Evolutionary conservation across 53 echinoderm and acorn worm genomes (phyloP).

Genomic region (Luidia sarsii): DNA sequence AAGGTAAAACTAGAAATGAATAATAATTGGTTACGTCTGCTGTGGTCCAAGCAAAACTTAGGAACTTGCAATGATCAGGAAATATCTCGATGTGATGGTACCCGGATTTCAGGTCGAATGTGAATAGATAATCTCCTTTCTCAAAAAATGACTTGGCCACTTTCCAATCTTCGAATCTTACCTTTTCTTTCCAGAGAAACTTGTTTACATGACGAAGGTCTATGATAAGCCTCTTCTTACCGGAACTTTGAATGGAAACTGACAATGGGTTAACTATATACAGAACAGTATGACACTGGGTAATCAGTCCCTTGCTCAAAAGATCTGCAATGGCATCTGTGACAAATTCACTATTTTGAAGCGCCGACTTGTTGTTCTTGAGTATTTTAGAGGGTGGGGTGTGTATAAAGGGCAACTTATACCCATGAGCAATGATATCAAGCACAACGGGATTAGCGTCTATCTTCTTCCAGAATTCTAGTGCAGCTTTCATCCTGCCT

Average conservation of each 20-base stretch:
- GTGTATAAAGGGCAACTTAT: constrained; percentile 16
- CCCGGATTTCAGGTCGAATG: constrained; percentile 54
- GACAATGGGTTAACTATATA: constrained; percentile 44
- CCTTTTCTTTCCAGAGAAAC: constrained; percentile 51
- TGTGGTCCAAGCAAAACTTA: constrained; percentile 48
- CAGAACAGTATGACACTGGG: not conserved
- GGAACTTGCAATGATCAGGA: constrained; percentile 44
- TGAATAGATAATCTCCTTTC: constrained; percentile 40
- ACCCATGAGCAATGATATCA: not conserved
- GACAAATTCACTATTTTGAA: constrained; percentile 9
- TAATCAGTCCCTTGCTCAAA: constrained; percentile 2
- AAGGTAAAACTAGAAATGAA: constrained; percentile 12
- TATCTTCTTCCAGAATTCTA: not conserved
- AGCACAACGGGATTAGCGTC: constrained; percentile 25
- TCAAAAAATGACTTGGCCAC: constrained; percentile 17
- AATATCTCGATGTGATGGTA: constrained; percentile 62
- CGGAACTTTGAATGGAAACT: constrained; percentile 46
- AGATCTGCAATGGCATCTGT: constrained; percentile 14
- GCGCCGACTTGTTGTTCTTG: constrained; percentile 30
- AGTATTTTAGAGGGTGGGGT: not conserved
- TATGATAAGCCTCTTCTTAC: constrained; percentile 56
- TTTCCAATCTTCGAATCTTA: constrained; percentile 52
- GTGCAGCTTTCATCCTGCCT: not conserved
- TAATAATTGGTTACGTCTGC: not conserved
- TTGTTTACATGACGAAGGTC: constrained; percentile 39